A percentile compares a stretch with the other conserved stretches of the same genome.
Conservation (phyloP, 2,113 vertebrate genomes). For the Paramisgurnus dabryanus region DNA sequence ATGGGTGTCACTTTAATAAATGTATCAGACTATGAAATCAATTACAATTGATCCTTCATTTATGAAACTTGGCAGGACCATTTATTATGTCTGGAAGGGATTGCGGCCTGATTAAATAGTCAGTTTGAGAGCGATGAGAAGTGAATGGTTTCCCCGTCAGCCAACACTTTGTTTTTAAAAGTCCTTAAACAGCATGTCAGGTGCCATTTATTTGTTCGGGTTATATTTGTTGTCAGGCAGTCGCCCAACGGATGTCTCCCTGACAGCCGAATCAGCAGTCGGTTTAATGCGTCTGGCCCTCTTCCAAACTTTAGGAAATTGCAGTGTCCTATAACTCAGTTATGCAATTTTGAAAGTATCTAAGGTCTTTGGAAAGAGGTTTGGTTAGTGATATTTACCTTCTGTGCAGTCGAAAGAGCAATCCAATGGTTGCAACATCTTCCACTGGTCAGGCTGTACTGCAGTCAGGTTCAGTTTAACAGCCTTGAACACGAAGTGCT, state of each 20-base stretch:
- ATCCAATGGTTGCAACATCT: too few species aligned
- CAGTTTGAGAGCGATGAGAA: constrained; percentile 40
- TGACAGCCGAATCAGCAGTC: constrained; percentile 1
- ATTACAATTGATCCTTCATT: constrained; percentile 78
- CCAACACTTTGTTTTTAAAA: constrained; percentile 63
- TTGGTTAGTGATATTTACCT: too few species aligned
- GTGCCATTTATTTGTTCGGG: constrained; percentile 60
- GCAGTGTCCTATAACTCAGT: neutral
- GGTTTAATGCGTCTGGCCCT: constrained; percentile 17
- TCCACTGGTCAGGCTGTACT: too few species aligned
- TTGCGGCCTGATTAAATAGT: constrained; percentile 73
- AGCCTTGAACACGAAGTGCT: too few species aligned
- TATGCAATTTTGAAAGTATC: neutral
- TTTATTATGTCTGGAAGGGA: constrained; percentile 74
- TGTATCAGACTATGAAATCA: constrained; percentile 77
- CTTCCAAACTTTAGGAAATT: constrained; percentile 28
- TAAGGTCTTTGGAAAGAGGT: too few species aligned
- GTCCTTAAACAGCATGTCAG: constrained; percentile 65
- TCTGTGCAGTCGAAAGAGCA: too few species aligned
- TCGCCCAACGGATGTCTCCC: constrained; percentile 49
- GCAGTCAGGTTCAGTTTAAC: neutral
- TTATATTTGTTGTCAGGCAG: constrained; percentile 55
- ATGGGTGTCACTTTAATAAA: constrained; percentile 79
- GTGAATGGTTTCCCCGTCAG: constrained; percentile 64
- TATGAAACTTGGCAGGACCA: constrained; percentile 77